Percentiles rank a stretch among this genome's conserved stretches.
These are phyloP conservation scores for Tylochromis polylepis DNA, from an alignment of 2,113 vertebrate species.

Conservation along the genomic window DNA sequence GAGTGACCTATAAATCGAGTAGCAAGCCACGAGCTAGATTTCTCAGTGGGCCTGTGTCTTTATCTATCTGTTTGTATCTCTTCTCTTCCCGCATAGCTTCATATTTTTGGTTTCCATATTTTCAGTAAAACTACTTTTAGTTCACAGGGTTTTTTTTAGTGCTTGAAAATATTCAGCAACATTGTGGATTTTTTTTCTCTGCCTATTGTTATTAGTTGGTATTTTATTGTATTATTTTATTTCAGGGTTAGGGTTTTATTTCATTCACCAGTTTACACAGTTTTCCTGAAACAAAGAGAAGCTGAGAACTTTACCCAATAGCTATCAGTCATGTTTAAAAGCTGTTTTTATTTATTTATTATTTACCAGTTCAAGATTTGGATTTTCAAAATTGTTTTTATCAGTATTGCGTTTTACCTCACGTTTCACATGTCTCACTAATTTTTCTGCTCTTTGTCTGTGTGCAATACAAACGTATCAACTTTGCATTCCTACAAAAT, in stretches of 20 bases:
- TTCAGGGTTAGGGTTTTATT: background rate
- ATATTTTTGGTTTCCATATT: conserved; percentile 30
- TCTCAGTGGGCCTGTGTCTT: conserved; percentile 99
- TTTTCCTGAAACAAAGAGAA: background rate
- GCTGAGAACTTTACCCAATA: background rate
- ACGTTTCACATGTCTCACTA: background rate
- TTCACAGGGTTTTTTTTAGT: background rate
- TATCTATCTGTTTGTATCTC: conserved; percentile 99
- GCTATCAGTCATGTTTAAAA: background rate
- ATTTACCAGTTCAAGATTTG: background rate
- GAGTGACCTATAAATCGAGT: conserved; percentile 99
- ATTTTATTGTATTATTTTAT: background rate
- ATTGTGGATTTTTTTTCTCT: background rate
- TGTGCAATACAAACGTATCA: background rate
- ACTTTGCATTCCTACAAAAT: background rate
- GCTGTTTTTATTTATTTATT: background rate
- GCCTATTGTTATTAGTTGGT: background rate
- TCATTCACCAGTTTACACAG: background rate
- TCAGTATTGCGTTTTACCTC: background rate
- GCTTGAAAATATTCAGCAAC: background rate
- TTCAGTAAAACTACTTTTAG: background rate
- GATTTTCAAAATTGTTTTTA: background rate
- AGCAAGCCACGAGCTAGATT: conserved; percentile 99
- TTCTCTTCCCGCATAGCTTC: conserved; percentile 87
- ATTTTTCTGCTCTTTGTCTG: background rate